Evolutionary conservation across 2,888 invertebrate genomes (phyloP).

Genomic region (Papilio gigon): DNA sequence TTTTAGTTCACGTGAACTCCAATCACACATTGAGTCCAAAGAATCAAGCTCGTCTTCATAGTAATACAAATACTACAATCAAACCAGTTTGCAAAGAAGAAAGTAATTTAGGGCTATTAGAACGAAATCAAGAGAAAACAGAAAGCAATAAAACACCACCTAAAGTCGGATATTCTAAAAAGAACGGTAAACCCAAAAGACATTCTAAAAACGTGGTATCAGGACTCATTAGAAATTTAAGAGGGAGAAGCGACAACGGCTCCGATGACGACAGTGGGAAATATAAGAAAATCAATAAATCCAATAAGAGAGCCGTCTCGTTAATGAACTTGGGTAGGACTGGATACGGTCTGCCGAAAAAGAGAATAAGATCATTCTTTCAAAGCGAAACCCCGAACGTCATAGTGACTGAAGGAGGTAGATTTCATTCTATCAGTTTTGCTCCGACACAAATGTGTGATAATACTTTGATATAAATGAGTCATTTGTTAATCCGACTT

Average conservation of each 20-base stretch:
- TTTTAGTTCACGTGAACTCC: slow-evolving; percentile 93
- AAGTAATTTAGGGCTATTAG: slow-evolving; percentile 70
- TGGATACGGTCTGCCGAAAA: slow-evolving; percentile 67
- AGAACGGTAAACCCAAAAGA: slow-evolving; percentile 66
- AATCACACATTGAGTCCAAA: slow-evolving; percentile 87
- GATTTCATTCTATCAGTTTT: slow-evolving; percentile 46
- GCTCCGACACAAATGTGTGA: slow-evolving; percentile 37
- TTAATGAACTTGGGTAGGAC: slow-evolving; percentile 69
- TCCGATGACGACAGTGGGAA: slow-evolving; percentile 77
- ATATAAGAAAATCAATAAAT: slow-evolving; percentile 77
- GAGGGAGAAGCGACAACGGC: slow-evolving; percentile 66
- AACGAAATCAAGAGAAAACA: slow-evolving; percentile 61
- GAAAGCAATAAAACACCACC: slow-evolving; percentile 51
- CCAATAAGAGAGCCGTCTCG: slow-evolving; percentile 74
- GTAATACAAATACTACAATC: slow-evolving; percentile 48
- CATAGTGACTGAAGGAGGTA: slow-evolving; percentile 81
- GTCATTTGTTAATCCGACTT: background rate
- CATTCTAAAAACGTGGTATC: slow-evolving; percentile 65
- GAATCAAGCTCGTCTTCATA: slow-evolving; percentile 73
- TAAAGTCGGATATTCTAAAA: slow-evolving; percentile 70
- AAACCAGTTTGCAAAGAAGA: slow-evolving; percentile 49
- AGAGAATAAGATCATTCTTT: slow-evolving; percentile 72
- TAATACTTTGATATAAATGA: slow-evolving; percentile 27
- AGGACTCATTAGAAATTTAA: slow-evolving; percentile 68
- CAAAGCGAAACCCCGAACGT: slow-evolving; percentile 77